These are phyloP conservation scores for Oryctolagus cuniculus DNA, from an alignment of 2,113 vertebrate genomes.

Conservation along the genomic window DNA sequence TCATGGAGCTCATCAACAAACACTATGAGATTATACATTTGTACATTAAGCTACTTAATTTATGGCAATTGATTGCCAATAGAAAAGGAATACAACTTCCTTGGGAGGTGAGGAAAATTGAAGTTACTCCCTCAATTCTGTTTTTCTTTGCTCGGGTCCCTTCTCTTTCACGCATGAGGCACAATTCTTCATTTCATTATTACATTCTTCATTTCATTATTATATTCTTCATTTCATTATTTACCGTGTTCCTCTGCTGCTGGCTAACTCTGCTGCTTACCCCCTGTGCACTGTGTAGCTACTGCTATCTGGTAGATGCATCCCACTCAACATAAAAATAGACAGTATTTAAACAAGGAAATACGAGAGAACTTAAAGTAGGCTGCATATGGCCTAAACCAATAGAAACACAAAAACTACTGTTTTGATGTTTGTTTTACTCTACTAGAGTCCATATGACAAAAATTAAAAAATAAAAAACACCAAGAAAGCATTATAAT, in stretches of 20 bases:
- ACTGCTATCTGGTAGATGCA: background rate
- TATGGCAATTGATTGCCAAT: background rate
- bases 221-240: background rate
- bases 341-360: slow-evolving; percentile 33
- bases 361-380: background rate
- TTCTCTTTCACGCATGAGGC: background rate
- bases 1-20: background rate
- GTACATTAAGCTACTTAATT: background rate
- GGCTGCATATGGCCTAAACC: background rate
- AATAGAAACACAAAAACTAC: background rate
- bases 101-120: background rate
- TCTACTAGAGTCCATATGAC: background rate
- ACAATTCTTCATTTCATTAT: too few species aligned
- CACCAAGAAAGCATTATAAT: background rate
- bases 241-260: background rate
- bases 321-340: background rate
- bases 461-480: slow-evolving; percentile 46
- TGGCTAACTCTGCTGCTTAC: background rate
- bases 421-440: background rate
- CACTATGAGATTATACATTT: background rate
- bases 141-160: background rate
- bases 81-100: background rate
- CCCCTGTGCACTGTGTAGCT: background rate
- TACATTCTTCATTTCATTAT: too few species aligned
- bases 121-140: background rate